Evolutionary conservation across 2,888 invertebrate species (phyloP).

Genomic region (Meteorus cinctellus): DNA sequence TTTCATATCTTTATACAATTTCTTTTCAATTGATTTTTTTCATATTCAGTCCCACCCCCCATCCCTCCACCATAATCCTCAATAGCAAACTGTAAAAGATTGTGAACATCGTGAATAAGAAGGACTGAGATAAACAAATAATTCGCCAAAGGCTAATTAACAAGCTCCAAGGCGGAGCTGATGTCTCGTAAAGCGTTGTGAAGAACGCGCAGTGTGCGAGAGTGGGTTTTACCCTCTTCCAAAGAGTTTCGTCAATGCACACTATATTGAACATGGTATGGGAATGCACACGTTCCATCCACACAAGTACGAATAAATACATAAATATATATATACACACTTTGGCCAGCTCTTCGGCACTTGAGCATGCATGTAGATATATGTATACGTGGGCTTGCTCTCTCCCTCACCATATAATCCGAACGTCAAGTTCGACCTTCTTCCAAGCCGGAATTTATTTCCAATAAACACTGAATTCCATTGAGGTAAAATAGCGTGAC

Average conservation of each 20-base stretch:
- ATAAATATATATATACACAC: no score
- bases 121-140: slow-evolving; percentile 22
- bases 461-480: slow-evolving; percentile 27
- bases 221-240: slow-evolving; percentile 19
- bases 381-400: neutral
- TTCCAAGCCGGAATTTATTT: slow-evolving; percentile 19
- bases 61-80: neutral
- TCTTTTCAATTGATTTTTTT: no score
- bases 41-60: no score
- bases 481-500: slow-evolving; percentile 13
- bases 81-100: slow-evolving; percentile 4
- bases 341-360: neutral
- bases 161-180: slow-evolving; percentile 39
- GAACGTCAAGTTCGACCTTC: slow-evolving; percentile 23
- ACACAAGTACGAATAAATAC: neutral
- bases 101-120: slow-evolving; percentile 9
- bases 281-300: neutral
- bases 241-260: slow-evolving; percentile 33
- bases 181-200: slow-evolving; percentile 48
- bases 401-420: neutral
- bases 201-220: slow-evolving; percentile 31
- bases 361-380: neutral
- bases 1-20: no score
- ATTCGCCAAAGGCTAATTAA: slow-evolving; percentile 44
- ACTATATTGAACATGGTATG: slow-evolving; percentile 16